phyloP scores from a whole-genome alignment of 2,113 vertebrate genomes.

The Cyanocitta stelleri region DNA sequence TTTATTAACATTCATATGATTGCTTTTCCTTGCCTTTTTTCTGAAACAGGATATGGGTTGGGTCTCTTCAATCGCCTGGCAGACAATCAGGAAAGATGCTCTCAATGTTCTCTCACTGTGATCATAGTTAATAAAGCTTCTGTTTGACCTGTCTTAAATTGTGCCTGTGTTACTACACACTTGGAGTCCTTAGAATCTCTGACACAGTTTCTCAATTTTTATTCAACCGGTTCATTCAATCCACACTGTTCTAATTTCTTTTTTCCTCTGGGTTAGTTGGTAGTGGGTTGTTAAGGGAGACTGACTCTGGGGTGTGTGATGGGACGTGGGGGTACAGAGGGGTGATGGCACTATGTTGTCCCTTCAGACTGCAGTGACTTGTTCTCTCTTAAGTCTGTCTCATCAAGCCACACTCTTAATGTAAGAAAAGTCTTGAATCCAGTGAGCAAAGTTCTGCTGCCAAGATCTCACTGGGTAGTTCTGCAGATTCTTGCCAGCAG shows the following conservation, averaged over 20 bases:
- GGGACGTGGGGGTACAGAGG: fast-evolving
- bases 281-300: not conserved
- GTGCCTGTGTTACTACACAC: not conserved
- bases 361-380: not conserved
- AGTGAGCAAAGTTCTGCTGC: not conserved
- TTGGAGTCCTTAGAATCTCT: not conserved
- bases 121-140: not conserved
- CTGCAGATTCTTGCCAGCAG: not conserved
- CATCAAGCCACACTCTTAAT: not conserved
- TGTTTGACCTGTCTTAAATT: not conserved
- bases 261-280: not conserved
- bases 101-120: not conserved
- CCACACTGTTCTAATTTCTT: not conserved
- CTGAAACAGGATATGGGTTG: not conserved
- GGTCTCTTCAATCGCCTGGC: not conserved
- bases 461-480: not conserved
- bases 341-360: not conserved
- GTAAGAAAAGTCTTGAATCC: not conserved
- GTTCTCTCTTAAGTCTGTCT: not conserved
- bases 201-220: not conserved
- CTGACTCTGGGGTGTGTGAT: not conserved
- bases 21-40: not conserved
- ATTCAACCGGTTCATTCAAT: not conserved
- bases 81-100: not conserved
- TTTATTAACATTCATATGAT: not conserved